Conservation (phyloP, 2,888 invertebrate genomes). For the Hesperia comma region DNA sequence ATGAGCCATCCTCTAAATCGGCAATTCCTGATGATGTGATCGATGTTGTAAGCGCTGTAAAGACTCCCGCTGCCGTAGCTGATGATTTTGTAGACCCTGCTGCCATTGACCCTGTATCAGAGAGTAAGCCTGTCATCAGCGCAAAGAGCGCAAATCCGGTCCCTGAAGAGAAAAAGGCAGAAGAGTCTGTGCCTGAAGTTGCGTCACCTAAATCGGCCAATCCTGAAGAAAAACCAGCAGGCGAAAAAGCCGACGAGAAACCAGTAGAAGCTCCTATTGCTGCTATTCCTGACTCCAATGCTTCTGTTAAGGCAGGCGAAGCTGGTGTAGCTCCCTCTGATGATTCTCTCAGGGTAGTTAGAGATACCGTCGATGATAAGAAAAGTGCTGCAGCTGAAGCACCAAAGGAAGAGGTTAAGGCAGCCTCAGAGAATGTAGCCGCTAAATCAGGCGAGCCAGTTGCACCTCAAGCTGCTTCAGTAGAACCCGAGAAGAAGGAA, state of each 20-base stretch:
- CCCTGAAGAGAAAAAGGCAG: slow-evolving; percentile 58
- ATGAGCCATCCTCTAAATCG: slow-evolving; percentile 57
- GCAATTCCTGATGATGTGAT: slow-evolving; percentile 55
- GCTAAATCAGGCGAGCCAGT: slow-evolving; percentile 45
- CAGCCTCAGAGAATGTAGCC: slow-evolving; percentile 46
- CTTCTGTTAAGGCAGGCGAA: slow-evolving; percentile 43
- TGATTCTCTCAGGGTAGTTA: slow-evolving; percentile 64
- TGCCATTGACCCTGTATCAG: slow-evolving; percentile 58
- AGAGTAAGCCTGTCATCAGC: slow-evolving; percentile 61
- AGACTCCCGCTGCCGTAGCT: slow-evolving; percentile 63
- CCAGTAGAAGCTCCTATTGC: slow-evolving; percentile 40
- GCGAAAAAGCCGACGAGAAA: slow-evolving; percentile 47
- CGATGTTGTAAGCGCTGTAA: slow-evolving; percentile 64
- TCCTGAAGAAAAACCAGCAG: slow-evolving; percentile 45
- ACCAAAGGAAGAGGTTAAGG: slow-evolving; percentile 44
- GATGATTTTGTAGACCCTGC: slow-evolving; percentile 65
- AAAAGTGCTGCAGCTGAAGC: slow-evolving; percentile 44
- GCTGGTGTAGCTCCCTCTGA: slow-evolving; percentile 46
- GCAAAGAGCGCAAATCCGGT: slow-evolving; percentile 67
- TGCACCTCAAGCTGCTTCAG: slow-evolving; percentile 39
- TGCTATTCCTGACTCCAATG: slow-evolving; percentile 34
- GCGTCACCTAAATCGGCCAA: slow-evolving; percentile 39
- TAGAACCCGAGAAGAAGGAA: slow-evolving; percentile 38
- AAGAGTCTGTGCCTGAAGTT: slow-evolving; percentile 42
- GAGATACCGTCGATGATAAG: slow-evolving; percentile 69